Percentiles rank a stretch among this genome's conserved stretches.
These are phyloP conservation scores for Selenia dentaria DNA, from an alignment of 2,888 invertebrate species.

Conservation along the genomic window DNA sequence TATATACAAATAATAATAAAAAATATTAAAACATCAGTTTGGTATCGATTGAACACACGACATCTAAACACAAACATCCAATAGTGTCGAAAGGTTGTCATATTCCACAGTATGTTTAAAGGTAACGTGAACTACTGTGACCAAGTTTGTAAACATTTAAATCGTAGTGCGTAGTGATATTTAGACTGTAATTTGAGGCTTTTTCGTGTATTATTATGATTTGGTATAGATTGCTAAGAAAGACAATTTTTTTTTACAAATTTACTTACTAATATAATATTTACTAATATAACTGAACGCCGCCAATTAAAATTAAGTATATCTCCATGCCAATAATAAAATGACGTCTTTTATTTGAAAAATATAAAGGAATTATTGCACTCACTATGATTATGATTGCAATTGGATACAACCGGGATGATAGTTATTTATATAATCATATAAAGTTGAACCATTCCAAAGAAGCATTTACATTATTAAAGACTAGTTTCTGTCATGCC, in stretches of 20 bases:
- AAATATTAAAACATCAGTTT: too few species aligned
- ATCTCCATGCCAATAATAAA: slow-evolving; percentile 56
- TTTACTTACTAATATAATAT: slow-evolving; percentile 31
- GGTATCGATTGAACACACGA: too few species aligned
- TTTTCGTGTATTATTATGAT: slow-evolving; percentile 46
- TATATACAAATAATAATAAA: too few species aligned
- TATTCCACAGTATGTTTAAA: too few species aligned
- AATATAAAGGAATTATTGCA: slow-evolving; percentile 30
- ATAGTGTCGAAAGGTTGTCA: too few species aligned
- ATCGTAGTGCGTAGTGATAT: slow-evolving; percentile 53
- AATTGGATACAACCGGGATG: too few species aligned
- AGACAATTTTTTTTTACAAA: slow-evolving; percentile 56
- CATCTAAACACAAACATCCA: too few species aligned
- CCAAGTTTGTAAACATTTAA: slow-evolving; percentile 27
- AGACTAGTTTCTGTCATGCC: slow-evolving; percentile 50
- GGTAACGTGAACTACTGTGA: slow-evolving; percentile 13
- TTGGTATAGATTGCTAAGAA: slow-evolving; percentile 43
- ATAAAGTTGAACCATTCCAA: slow-evolving; percentile 67
- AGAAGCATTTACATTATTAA: slow-evolving; percentile 57
- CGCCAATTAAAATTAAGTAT: slow-evolving; percentile 48
- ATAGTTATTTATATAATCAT: too few species aligned
- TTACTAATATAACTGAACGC: slow-evolving; percentile 48
- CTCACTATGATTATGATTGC: slow-evolving; percentile 40
- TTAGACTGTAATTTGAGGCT: slow-evolving; percentile 72
- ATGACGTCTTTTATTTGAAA: slow-evolving; percentile 28